Base-by-base conservation (phyloP, 2,113 vertebrate species). In the Aptenodytes patagonicus region DNA sequence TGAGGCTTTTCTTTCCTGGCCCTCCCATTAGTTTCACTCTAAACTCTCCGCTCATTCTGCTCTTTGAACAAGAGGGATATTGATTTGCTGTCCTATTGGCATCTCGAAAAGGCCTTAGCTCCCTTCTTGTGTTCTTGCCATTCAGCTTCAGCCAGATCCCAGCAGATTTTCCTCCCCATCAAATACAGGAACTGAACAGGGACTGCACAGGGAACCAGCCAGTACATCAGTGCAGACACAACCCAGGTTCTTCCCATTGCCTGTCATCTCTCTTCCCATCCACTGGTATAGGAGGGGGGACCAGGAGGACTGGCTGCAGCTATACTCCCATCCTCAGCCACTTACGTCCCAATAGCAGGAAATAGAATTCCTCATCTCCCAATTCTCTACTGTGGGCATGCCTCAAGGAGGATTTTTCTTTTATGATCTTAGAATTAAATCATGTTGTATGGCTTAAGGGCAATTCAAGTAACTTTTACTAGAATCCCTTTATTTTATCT, bases 81-180 rank as follows among this genome's bases (percentile, higher is more conserved):
- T 34, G 89, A 90, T 94, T 82, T 85, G 64, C 83, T 71, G 58
- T 81, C 82, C 89, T 49, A 25, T 6, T 36, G 76, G 72, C 81
- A 83, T 11, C 60, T 64, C 6, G 0, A 24, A 55, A 91, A 77
- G 36, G 49, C 51, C 34, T 42, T 13, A 2, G 75, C 72, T 61
- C 81, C 36, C 28, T 91, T 22, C 52, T 12, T 5, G 22, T 16
- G n/a, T 26, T 80, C 66, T 32, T 71, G 36, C 69, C 65, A 24
- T 83, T 38, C 79, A 60, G 40, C 36, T 65, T 60, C 80, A 38
- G 68, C 51, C 71, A 46, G 26, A 58, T 40, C 36, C 62, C 77
- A 66, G 38, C 42, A 78, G 28, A 68, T 64, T 58, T 89, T 47
- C 77, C 38, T 77, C 58, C 18, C 24, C 36, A 24, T 21, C 61